These are phyloP conservation scores for Falco cherrug DNA, from an alignment of 2,797 vertebrate species.

Conservation along the genomic window DNA sequence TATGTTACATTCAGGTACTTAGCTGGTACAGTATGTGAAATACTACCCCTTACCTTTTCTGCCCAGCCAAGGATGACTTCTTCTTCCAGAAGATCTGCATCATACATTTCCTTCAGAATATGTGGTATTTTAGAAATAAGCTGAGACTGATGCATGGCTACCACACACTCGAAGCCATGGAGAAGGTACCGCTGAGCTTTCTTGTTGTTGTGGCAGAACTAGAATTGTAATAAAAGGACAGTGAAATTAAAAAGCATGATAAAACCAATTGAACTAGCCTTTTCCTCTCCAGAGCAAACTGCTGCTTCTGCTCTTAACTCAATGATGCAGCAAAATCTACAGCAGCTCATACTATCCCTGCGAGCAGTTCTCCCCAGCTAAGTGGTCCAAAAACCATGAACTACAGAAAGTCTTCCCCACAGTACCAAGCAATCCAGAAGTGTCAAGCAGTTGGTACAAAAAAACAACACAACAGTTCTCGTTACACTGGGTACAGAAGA, in stretches of 20 bases:
- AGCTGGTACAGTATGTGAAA: rapidly evolving
- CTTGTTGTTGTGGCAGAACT: slow-evolving; percentile 98
- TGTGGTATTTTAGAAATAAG: slow-evolving; percentile 91
- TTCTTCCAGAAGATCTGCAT: slow-evolving; percentile 95
- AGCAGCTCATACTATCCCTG: not conserved
- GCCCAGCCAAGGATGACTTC: slow-evolving; percentile 96
- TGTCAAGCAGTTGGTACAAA: rapidly evolving
- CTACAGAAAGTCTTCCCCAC: not conserved
- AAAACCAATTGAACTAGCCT: not conserved
- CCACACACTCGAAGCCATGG: slow-evolving; percentile 94
- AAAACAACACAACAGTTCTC: not conserved
- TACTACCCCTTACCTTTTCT: slow-evolving; percentile 85
- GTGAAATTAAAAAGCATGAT: too few relatives aligned
- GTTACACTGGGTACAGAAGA: not conserved
- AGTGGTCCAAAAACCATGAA: not conserved
- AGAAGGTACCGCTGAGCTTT: slow-evolving; percentile 94
- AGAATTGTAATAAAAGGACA: slow-evolving; percentile 74
- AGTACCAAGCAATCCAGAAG: not conserved
- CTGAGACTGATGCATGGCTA: slow-evolving; percentile 93
- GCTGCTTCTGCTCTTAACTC: not conserved
- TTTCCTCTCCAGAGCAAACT: not conserved
- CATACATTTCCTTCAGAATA: slow-evolving; percentile 96
- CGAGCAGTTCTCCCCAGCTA: not conserved
- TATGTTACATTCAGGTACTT: rapidly evolving
- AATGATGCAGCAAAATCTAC: rapidly evolving